These are phyloP conservation scores for Tachypleus tridentatus DNA, from an alignment of 1,140 invertebrate species.

Conservation along the genomic window DNA sequence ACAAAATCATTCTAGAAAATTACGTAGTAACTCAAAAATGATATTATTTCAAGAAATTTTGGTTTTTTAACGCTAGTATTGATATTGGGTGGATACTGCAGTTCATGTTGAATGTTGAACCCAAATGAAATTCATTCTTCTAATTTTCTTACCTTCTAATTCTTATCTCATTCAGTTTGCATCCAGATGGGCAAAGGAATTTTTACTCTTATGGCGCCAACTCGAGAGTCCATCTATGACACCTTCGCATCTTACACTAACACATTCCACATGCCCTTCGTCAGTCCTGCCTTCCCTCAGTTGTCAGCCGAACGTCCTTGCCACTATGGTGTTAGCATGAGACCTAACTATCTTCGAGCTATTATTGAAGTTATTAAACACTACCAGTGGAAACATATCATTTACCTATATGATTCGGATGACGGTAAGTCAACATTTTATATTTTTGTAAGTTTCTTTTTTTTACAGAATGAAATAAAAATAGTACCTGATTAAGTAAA, in stretches of 20 bases:
- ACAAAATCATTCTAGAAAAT: too few relatives aligned
- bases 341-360: constrained; percentile 82
- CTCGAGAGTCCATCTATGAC: constrained; percentile 83
- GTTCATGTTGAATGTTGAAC: too few relatives aligned
- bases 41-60: too few relatives aligned
- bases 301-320: constrained; percentile 68
- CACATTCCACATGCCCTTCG: constrained; percentile 85
- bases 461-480: too few relatives aligned
- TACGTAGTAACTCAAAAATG: too few relatives aligned
- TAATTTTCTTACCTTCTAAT: too few relatives aligned
- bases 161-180: constrained; percentile 14
- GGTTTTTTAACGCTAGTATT: too few relatives aligned
- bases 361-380: constrained; percentile 83
- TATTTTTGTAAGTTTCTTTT: too few relatives aligned
- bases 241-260: constrained; percentile 90
- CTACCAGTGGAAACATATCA: constrained; percentile 83
- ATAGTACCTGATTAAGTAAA: too few relatives aligned
- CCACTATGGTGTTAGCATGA: constrained; percentile 80
- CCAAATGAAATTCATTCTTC: too few relatives aligned
- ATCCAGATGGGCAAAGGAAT: constrained; percentile 45
- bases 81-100: too few relatives aligned
- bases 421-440: constrained; percentile 57
- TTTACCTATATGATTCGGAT: constrained; percentile 89
- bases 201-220: constrained; percentile 78
- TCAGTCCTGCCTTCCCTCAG: constrained; percentile 85